Evolutionary conservation across 1,140 invertebrate species (phyloP), one percentile per base, ranked within the genome.

Genomic region (Diachasmimorpha longicaudata): DNA sequence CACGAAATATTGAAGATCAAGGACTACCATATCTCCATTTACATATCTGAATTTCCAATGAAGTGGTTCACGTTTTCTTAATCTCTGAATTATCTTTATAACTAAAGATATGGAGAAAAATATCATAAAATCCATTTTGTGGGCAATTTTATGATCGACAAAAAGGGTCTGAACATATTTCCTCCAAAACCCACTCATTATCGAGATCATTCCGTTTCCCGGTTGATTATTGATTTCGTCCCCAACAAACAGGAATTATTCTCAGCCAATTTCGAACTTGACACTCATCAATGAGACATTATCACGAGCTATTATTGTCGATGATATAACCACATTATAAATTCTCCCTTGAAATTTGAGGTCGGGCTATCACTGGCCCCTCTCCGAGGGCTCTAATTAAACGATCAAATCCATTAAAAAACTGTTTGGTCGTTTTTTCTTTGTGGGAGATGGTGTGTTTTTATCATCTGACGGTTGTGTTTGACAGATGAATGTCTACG

Each of bases 271-370:
- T 68, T 68, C 66, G 63, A 74, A 74, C 72, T 74, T 74, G 72
- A 74, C 63, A 66, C 42, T 48, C 19, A 58, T 58, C 36, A 73
- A 19, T 19, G 25, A 14, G 21, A n/a, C 14, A 68, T 68, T 72
- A 44, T 77, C 66, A 73, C 36, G 37, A 39, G 71, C 70, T 77
- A 77, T 77, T 72, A 77, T 77, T 79, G 46, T 79, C 70, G 70
- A 66, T 79, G 78, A 79, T 73, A 42, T 9, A 42, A 66, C 68
- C 16, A 74, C 63, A n/a, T 19, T 58, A 69, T 46, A 72, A 16
- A 67, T 66, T 23, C 68, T 31, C 67, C 21, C 9, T 4, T 9
- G 25, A 31, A 42, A 42, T n/a, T 37, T 42, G 19, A 25, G 21
- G 46, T 71, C 39, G 9, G 19, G 19, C 48, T 19, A 16, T 55